Percentiles rank a stretch among this genome's conserved stretches.
These are phyloP conservation scores for Dicentrarchus labrax DNA, from an alignment of 2,113 vertebrate species.

Conservation along the genomic window DNA sequence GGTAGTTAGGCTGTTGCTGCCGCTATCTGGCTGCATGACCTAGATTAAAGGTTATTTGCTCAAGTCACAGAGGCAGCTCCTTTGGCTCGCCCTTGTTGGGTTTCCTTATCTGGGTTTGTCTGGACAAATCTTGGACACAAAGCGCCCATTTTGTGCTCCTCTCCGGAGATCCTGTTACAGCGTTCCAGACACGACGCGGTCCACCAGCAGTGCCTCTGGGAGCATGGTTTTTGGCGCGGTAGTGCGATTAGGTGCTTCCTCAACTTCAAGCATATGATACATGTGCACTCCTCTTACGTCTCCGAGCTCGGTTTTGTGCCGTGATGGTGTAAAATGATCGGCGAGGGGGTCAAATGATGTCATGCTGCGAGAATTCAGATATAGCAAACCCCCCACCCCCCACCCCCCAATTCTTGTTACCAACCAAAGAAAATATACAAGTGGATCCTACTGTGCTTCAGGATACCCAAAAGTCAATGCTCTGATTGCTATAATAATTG, in stretches of 20 bases:
- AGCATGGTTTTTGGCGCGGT: slow-evolving; percentile 44
- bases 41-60: slow-evolving; percentile 76
- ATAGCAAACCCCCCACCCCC: background rate
- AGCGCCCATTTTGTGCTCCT: slow-evolving; percentile 82
- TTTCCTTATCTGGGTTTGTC: slow-evolving; percentile 80
- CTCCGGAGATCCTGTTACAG: slow-evolving; percentile 84
- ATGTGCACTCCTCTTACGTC: slow-evolving; percentile 66
- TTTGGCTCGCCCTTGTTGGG: slow-evolving; percentile 73
- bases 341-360: slow-evolving; percentile 71
- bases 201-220: slow-evolving; percentile 70
- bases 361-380: slow-evolving; percentile 71
- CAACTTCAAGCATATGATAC: slow-evolving; percentile 70
- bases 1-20: slow-evolving; percentile 9
- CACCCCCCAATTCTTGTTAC: background rate
- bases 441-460: slow-evolving; percentile 20
- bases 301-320: slow-evolving; percentile 60
- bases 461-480: slow-evolving; percentile 26
- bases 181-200: slow-evolving; percentile 75
- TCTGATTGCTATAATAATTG: slow-evolving; percentile 31
- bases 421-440: slow-evolving; percentile 48
- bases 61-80: slow-evolving; percentile 64
- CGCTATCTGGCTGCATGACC: slow-evolving; percentile 60
- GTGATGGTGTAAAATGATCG: slow-evolving; percentile 64
- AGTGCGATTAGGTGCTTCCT: slow-evolving; percentile 71
- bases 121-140: slow-evolving; percentile 83